phyloP scores from a whole-genome alignment of 2,113 vertebrate genomes.

The Kryptolebias marmoratus region DNA sequence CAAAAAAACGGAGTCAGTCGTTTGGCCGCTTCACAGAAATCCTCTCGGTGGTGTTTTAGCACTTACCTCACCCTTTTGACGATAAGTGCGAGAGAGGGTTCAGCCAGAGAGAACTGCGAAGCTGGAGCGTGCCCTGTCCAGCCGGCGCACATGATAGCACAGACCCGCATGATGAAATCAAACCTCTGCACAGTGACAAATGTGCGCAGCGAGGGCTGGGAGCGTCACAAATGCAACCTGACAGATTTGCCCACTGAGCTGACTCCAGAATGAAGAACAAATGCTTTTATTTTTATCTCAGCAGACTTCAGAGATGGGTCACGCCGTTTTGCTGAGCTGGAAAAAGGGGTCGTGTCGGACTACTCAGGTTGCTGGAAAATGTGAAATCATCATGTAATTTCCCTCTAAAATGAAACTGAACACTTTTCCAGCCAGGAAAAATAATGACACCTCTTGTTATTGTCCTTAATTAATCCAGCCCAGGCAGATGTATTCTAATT shows the following conservation, averaged over 20 bases:
- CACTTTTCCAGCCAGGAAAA: background rate
- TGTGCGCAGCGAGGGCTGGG: slow-evolving; percentile 47
- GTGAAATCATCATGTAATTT: background rate
- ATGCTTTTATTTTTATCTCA: slow-evolving; percentile 63
- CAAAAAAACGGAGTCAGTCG: slow-evolving; percentile 50
- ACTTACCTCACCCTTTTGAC: slow-evolving; percentile 65
- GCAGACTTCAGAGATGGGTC: slow-evolving; percentile 31
- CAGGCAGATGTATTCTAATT: background rate
- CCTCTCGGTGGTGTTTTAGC: slow-evolving; percentile 53
- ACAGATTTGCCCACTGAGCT: slow-evolving; percentile 73
- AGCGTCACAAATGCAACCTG: slow-evolving; percentile 70
- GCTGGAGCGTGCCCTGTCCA: slow-evolving; percentile 43
- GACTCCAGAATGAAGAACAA: slow-evolving; percentile 61
- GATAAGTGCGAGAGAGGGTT: slow-evolving; percentile 45
- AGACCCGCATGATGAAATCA: slow-evolving; percentile 60
- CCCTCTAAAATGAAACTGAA: background rate
- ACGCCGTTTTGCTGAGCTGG: slow-evolving; percentile 29
- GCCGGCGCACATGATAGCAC: slow-evolving; percentile 29
- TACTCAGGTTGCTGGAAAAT: background rate
- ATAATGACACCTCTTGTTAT: background rate
- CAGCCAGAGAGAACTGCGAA: slow-evolving; percentile 37
- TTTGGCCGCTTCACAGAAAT: slow-evolving; percentile 31
- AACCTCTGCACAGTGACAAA: slow-evolving; percentile 71
- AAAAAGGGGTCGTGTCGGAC: slow-evolving; percentile 11
- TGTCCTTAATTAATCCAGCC: background rate